A percentile compares a stretch with the other conserved stretches of the same genome.
Conservation (phyloP, 2,113 vertebrate genomes). For the Melanerpes aurifrons region DNA sequence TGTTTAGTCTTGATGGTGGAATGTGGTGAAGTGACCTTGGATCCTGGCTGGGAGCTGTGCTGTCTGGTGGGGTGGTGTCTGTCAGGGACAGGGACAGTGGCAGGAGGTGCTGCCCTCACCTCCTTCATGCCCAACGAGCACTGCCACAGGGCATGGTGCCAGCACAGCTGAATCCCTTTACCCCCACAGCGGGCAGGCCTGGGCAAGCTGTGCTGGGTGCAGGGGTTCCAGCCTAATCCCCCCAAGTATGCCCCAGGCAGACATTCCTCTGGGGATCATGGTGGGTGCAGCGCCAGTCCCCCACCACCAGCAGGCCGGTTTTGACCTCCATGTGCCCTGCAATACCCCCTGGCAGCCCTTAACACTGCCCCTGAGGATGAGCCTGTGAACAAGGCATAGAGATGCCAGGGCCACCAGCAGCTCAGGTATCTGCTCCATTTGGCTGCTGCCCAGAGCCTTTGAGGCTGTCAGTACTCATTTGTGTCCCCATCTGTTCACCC, state of each 20-base stretch:
- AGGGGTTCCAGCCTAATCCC: not conserved
- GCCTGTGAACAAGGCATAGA: accelerated
- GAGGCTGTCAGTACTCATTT: not conserved
- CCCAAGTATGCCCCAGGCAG: not conserved
- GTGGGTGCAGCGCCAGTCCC: not conserved
- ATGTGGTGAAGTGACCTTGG: not conserved
- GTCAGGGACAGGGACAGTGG: not conserved
- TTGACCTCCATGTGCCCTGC: not conserved
- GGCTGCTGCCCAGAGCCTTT: not conserved
- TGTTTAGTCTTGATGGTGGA: not conserved
- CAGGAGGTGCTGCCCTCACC: not conserved
- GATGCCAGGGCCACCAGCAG: accelerated
- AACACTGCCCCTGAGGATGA: not conserved
- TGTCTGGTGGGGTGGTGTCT: accelerated
- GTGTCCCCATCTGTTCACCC: not conserved
- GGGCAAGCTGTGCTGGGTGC: not conserved
- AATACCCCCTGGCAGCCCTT: not conserved
- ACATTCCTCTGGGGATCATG: not conserved
- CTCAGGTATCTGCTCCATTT: too few species aligned
- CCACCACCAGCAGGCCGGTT: not conserved
- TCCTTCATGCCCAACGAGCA: not conserved
- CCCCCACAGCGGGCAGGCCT: not conserved
- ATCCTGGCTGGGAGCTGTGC: not conserved
- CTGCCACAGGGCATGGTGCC: not conserved
- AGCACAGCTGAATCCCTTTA: not conserved